Percentiles rank a stretch among this genome's conserved stretches.
Conservation (phyloP, 30 jellyfish, hydroid and myxozoan species). For the Chrysaora quinquecirrha region DNA sequence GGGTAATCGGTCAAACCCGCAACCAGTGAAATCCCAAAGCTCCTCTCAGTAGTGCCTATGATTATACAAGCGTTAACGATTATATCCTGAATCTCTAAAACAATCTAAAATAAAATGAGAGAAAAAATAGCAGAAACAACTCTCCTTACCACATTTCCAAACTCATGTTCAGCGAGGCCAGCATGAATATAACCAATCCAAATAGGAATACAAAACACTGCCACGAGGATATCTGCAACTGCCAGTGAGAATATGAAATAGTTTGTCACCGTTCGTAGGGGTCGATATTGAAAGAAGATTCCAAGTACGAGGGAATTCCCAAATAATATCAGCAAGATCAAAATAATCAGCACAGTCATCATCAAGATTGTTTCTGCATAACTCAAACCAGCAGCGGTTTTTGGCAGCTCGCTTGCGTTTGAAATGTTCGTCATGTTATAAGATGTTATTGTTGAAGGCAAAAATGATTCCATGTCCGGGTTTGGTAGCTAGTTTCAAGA, state of each 20-base stretch:
- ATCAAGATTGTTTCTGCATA: constrained; percentile 26
- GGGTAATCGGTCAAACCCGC: too few species aligned
- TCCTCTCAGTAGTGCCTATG: too few species aligned
- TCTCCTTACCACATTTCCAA: constrained; percentile 52
- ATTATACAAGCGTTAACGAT: too few species aligned
- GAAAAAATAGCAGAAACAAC: too few species aligned
- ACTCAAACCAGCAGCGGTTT: constrained; percentile 9
- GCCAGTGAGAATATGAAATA: constrained; percentile 70
- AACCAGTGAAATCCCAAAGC: too few species aligned
- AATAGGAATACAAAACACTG: constrained; percentile 59
- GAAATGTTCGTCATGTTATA: too few species aligned
- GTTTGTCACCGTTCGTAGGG: constrained; percentile 76
- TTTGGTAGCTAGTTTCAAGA: too few species aligned
- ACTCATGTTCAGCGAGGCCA: constrained; percentile 18
- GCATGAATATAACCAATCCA: constrained; percentile 68
- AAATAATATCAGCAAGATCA: constrained; percentile 40
- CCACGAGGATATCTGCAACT: constrained; percentile 71
- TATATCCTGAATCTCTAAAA: too few species aligned
- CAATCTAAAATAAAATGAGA: too few species aligned
- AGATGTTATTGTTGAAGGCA: too few species aligned
- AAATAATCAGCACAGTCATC: constrained; percentile 48
- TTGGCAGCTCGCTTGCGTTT: too few species aligned
- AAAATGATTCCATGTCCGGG: too few species aligned
- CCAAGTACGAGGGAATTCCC: constrained; percentile 70
- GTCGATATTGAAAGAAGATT: constrained; percentile 59